Conservation (phyloP, 2,888 invertebrate species). For the Meghimatium bilineatum region DNA sequence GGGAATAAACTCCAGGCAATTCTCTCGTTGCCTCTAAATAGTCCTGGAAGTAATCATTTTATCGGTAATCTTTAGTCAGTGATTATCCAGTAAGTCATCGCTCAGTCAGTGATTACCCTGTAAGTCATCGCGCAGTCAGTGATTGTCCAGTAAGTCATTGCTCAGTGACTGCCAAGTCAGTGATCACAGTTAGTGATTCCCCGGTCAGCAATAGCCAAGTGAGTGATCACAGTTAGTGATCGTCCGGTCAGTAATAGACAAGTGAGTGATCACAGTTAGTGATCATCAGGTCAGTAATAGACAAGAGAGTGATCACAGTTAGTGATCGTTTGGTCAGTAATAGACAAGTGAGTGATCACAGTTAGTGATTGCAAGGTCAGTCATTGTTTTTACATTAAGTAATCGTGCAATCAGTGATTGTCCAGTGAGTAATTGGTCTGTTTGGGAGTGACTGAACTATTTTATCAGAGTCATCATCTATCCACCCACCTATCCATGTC, state of each 20-base stretch:
- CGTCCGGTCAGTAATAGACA: not conserved
- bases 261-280: no score
- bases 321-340: not conserved
- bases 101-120: not conserved
- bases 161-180: not conserved
- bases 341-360: not conserved
- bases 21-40: constrained; percentile 53
- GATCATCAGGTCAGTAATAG: not conserved
- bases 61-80: not conserved
- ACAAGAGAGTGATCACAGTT: not conserved
- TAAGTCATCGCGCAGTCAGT: not conserved
- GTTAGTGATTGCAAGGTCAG: not conserved
- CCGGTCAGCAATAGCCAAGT: not conserved
- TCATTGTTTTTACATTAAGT: no score
- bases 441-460: no score
- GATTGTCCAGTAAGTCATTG: not conserved
- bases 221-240: not conserved
- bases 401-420: not conserved
- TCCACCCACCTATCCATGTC: no score
- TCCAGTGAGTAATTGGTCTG: not conserved
- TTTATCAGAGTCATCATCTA: no score
- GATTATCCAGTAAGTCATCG: not conserved
- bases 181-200: not conserved
- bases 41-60: constrained; percentile 46
- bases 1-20: constrained; percentile 54